Conservation (phyloP, 1,140 invertebrate genomes). For the Brachionus plicatilis region DNA sequence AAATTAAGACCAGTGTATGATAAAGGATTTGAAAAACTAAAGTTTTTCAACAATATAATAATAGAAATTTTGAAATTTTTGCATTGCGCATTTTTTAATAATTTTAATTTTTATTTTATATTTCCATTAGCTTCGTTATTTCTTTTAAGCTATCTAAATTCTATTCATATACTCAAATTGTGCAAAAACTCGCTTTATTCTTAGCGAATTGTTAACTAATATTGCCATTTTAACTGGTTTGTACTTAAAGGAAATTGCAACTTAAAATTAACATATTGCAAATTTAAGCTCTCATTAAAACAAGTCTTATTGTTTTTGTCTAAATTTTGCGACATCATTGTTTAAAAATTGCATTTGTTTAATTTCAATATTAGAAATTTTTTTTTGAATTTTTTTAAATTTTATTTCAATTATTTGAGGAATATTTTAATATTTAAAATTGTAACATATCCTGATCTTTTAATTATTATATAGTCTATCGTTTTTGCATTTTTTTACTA, state of each 20-base stretch:
- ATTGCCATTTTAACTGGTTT: neutral
- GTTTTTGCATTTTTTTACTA: too few species aligned
- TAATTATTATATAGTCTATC: too few species aligned
- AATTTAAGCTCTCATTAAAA: neutral
- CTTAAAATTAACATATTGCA: neutral
- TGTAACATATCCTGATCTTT: too few species aligned
- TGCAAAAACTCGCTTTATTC: neutral
- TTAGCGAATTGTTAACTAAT: neutral
- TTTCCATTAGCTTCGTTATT: neutral
- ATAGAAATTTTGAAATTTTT: neutral
- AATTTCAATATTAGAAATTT: neutral
- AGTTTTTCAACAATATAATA: neutral
- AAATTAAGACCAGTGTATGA: neutral
- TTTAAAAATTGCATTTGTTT: neutral
- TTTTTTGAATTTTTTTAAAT: neutral
- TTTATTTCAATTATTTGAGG: neutral
- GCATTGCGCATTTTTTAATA: conserved; percentile 17
- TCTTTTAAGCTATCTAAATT: neutral
- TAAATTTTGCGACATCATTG: neutral
- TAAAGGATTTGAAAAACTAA: neutral
- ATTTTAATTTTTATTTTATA: neutral
- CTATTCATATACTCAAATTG: neutral
- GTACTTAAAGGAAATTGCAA: neutral
- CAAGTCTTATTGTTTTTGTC: neutral
- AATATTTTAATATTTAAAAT: too few species aligned